Evolutionary conservation across 2,113 vertebrate genomes (phyloP).

Genomic region (Antennarius striatus): DNA sequence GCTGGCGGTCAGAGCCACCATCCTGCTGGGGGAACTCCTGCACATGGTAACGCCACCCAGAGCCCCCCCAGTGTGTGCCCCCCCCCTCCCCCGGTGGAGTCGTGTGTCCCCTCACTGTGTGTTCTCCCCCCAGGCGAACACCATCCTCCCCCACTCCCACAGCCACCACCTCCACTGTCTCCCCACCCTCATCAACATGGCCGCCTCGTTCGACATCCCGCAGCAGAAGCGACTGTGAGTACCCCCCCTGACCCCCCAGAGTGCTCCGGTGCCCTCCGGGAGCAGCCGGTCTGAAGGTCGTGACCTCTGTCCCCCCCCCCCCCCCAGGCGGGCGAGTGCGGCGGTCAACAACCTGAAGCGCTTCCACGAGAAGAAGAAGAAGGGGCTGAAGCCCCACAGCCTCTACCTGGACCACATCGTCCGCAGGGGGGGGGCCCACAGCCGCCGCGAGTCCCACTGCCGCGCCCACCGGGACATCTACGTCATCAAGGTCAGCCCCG

Average conservation of each 20-base stretch:
- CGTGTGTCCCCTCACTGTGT: too few relatives aligned
- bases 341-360: conserved; percentile 95
- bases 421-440: conserved; percentile 88
- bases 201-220: conserved; percentile 95
- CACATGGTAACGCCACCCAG: conserved; percentile 87
- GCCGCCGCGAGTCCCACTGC: conserved; percentile 88
- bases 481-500: conserved; percentile 87
- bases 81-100: too few relatives aligned
- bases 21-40: conserved; percentile 95
- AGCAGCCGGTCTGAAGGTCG: too few relatives aligned
- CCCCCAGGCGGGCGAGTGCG: conserved; percentile 90
- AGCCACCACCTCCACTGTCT: conserved; percentile 98
- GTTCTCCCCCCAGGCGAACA: conserved; percentile 85
- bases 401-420: conserved; percentile 97
- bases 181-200: conserved; percentile 97
- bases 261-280: too few relatives aligned
- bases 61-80: too few relatives aligned
- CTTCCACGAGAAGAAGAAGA: conserved; percentile 98
- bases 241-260: conserved; percentile 3
- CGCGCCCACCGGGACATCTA: conserved; percentile 93
- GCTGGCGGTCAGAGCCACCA: conserved; percentile 92
- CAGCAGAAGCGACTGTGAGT: conserved; percentile 96
- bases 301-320: too few relatives aligned
- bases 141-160: conserved; percentile 96
- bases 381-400: conserved; percentile 93